These are phyloP conservation scores for Parelbella ahira DNA, from an alignment of 2,888 invertebrate genomes.

Conservation along the genomic window DNA sequence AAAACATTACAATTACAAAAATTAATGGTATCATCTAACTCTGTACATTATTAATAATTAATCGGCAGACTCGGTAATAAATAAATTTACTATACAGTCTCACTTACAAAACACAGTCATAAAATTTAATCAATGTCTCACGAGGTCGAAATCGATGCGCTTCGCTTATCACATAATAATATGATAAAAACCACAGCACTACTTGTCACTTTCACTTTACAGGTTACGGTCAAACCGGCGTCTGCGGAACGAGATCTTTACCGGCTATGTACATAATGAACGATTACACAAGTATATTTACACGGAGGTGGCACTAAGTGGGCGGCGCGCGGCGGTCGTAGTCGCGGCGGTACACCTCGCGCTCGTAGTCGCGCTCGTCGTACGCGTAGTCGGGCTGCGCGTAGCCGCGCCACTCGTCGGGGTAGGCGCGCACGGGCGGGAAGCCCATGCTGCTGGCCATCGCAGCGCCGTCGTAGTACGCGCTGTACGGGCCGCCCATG, in stretches of 20 bases:
- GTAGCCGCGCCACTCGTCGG: conserved; percentile 76
- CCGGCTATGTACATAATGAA: conserved; percentile 63
- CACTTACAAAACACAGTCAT: conserved; percentile 66
- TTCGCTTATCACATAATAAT: conserved; percentile 76
- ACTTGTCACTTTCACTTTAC: conserved; percentile 76
- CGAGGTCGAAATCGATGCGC: conserved; percentile 57
- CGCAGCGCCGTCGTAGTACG: conserved; percentile 66
- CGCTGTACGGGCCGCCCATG: conserved; percentile 66
- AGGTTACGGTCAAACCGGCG: conserved; percentile 61
- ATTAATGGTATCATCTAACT: conserved; percentile 61
- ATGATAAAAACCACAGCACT: conserved; percentile 78
- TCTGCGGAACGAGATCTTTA: conserved; percentile 55
- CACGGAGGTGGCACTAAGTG: conserved; percentile 57
- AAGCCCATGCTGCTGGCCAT: conserved; percentile 77
- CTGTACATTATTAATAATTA: conserved; percentile 66
- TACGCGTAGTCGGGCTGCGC: conserved; percentile 72
- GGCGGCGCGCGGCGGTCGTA: conserved; percentile 84
- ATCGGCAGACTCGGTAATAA: conserved; percentile 70
- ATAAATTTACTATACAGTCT: conserved; percentile 76
- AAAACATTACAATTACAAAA: conserved; percentile 69
- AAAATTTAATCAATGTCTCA: conserved; percentile 44
- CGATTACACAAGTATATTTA: conserved; percentile 51
- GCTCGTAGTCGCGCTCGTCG: conserved; percentile 77
- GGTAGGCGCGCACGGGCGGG: conserved; percentile 62
- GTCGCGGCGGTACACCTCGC: conserved; percentile 82